Conservation (phyloP, 2,888 invertebrate species). For the Drosophila quinaria region DNA sequence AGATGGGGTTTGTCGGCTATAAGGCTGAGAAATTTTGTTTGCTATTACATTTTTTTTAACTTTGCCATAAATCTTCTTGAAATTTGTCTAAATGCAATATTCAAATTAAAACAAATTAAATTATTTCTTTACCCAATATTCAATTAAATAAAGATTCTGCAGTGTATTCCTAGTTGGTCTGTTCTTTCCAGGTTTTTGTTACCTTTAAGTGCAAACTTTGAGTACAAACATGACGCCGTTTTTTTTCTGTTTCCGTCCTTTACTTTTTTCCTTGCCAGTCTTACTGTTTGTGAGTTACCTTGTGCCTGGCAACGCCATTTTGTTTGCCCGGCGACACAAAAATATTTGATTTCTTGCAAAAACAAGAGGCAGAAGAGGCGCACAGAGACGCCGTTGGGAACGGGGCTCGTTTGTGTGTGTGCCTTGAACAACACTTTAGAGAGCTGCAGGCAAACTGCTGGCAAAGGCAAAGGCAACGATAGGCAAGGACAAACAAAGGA, state of each 20-base stretch:
- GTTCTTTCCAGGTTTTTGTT: conserved; percentile 30
- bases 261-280: conserved; percentile 36
- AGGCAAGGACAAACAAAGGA: conserved; percentile 28
- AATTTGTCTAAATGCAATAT: background rate
- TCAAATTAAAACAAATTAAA: background rate
- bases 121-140: background rate
- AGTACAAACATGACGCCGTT: conserved; percentile 61
- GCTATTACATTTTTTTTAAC: background rate
- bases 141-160: background rate
- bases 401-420: conserved; percentile 35
- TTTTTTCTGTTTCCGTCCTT: conserved; percentile 6
- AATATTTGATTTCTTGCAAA: conserved; percentile 79
- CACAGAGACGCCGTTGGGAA: conserved; percentile 41
- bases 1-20: background rate
- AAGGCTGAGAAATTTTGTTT: background rate
- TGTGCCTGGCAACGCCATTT: conserved; percentile 77
- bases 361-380: conserved; percentile 66
- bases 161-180: conserved; percentile 21
- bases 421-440: conserved; percentile 77
- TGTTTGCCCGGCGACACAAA: conserved; percentile 79
- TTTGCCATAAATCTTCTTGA: no score
- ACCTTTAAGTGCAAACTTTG: conserved; percentile 61
- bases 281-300: conserved; percentile 52
- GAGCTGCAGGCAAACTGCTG: conserved; percentile 64
- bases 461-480: conserved; percentile 59